A percentile compares a stretch with the other conserved stretches of the same genome.
phyloP scores from a whole-genome alignment of 1,140 invertebrate species.

The Platorchestia sp. region DNA sequence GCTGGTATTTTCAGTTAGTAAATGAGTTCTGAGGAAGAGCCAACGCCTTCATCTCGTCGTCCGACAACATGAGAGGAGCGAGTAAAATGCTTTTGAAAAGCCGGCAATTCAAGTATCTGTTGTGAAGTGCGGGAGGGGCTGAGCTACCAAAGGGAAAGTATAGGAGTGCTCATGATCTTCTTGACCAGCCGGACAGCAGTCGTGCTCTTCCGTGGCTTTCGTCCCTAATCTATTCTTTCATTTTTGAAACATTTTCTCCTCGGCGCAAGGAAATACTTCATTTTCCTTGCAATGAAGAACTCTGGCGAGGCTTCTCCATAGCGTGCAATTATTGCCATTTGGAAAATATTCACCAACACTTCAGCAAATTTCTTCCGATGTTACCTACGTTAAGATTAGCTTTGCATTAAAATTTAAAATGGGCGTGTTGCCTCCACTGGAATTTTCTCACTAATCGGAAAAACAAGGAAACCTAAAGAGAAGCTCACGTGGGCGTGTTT shows the following conservation, averaged over 20 bases:
- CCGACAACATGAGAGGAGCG: background rate
- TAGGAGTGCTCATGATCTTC: slow-evolving; percentile 9
- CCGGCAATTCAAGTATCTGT: background rate
- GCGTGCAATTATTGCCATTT: background rate
- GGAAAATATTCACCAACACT: background rate
- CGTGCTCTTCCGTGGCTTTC: background rate
- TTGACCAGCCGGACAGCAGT: slow-evolving; percentile 20
- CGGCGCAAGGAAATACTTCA: background rate
- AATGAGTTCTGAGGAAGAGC: background rate
- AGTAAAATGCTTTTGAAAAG: background rate
- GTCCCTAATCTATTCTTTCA: background rate
- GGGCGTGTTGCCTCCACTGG: background rate
- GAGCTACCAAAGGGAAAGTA: slow-evolving; percentile 23
- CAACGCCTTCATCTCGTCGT: background rate
- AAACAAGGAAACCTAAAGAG: background rate
- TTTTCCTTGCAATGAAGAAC: background rate
- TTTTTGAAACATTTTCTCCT: background rate
- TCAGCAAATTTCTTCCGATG: background rate
- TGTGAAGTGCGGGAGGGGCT: background rate
- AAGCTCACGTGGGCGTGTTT: background rate
- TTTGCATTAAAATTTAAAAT: background rate
- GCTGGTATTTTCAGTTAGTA: background rate
- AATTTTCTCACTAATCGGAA: background rate
- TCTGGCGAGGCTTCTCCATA: background rate
- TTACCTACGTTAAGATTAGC: background rate